phyloP scores from a whole-genome alignment of 2,888 invertebrate species.

The Apantesis nais region DNA sequence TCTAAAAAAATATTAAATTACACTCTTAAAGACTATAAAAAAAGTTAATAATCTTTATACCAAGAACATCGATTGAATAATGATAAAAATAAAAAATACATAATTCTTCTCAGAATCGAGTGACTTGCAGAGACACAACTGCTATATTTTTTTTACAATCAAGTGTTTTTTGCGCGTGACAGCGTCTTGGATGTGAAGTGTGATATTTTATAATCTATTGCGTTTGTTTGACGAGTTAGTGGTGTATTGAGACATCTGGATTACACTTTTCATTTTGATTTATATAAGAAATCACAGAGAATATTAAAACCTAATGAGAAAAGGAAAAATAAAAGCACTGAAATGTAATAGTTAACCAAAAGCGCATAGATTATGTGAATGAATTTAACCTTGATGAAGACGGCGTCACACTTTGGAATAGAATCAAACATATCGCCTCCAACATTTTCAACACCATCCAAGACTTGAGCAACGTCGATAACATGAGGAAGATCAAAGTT shows the following conservation, averaged over 20 bases:
- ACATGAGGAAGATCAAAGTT: too few species aligned
- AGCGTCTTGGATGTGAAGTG: slow-evolving; percentile 13
- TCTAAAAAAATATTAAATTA: background rate
- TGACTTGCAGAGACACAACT: background rate
- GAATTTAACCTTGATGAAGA: too few species aligned
- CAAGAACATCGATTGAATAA: slow-evolving; percentile 25
- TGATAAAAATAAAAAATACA: too few species aligned
- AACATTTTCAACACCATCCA: too few species aligned
- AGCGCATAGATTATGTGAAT: too few species aligned
- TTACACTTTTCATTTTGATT: slow-evolving; percentile 9
- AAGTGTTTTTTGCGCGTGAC: slow-evolving; percentile 8
- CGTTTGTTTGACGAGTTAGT: background rate
- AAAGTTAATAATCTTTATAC: slow-evolving; percentile 19
- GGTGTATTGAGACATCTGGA: background rate
- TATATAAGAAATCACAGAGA: too few species aligned
- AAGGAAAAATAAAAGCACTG: too few species aligned
- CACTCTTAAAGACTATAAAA: slow-evolving; percentile 11
- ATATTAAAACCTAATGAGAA: too few species aligned
- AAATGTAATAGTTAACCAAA: too few species aligned
- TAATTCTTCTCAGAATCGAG: slow-evolving; percentile 32
- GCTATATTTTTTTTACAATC: slow-evolving; percentile 1
- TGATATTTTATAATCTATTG: slow-evolving; percentile 1
- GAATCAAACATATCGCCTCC: too few species aligned
- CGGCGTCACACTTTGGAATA: too few species aligned
- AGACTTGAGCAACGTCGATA: too few species aligned